A percentile compares a stretch with the other conserved stretches of the same genome.
These are phyloP conservation scores for Nesoenas mayeri DNA, from an alignment of 2,113 vertebrate species.

Conservation along the genomic window DNA sequence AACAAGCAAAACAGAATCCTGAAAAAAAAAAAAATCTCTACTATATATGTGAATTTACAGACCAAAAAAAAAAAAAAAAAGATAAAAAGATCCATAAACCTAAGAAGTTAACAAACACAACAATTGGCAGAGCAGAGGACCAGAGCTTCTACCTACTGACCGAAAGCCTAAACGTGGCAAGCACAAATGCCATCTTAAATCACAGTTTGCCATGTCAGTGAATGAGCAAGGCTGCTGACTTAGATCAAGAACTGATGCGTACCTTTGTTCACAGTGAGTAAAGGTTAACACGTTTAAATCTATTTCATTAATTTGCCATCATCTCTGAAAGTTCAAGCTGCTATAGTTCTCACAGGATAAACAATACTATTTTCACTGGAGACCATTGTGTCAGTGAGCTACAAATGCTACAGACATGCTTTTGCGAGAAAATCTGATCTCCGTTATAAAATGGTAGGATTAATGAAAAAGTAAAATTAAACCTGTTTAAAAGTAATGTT, in stretches of 20 bases:
- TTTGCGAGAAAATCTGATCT: not conserved
- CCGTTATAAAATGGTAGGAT: not conserved
- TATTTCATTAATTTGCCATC: not conserved
- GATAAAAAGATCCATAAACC: not conserved
- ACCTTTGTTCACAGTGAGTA: not conserved
- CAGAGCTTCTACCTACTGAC: not conserved
- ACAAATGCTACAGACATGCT: not conserved
- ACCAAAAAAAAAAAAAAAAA: not conserved
- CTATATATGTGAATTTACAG: not conserved
- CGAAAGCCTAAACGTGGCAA: not conserved
- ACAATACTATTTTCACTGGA: not conserved
- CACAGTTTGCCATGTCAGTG: not conserved
- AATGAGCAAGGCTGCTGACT: not conserved
- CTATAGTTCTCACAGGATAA: not conserved
- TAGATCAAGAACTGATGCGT: not conserved
- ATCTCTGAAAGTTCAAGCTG: not conserved
- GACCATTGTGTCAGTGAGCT: not conserved
- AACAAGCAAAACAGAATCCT: not conserved
- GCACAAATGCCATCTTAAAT: slow-evolving; percentile 19
- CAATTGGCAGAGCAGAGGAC: not conserved
- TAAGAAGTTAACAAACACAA: not conserved
- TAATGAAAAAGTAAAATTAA: not conserved
- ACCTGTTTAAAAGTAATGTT: not conserved
- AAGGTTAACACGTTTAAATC: not conserved
- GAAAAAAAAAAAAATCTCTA: not conserved